Percentiles rank a stretch among this genome's conserved stretches.
Evolutionary conservation across 2,113 vertebrate genomes (phyloP).

Genomic region (Ageneiosus marmoratus): DNA sequence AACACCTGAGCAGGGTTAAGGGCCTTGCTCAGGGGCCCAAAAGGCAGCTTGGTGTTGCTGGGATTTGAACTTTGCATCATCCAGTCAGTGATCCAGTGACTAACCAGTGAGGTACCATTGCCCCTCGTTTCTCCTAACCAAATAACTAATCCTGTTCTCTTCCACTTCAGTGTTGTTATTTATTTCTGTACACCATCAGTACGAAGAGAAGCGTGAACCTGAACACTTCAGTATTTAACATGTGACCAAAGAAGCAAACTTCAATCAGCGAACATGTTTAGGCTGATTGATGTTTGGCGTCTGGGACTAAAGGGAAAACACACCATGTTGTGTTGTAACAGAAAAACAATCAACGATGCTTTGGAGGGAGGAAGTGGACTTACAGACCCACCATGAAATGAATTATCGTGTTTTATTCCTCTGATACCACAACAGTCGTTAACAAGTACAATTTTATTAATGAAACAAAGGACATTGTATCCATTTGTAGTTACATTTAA

Average conservation of each 20-base stretch:
- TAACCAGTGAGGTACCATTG: too few species aligned
- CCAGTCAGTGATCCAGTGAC: too few species aligned
- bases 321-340: not conserved
- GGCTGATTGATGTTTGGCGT: too few species aligned
- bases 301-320: not conserved
- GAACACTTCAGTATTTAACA: not conserved
- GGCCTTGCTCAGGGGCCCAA: too few species aligned
- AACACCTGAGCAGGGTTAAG: too few species aligned
- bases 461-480: not conserved
- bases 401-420: not conserved
- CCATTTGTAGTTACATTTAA: not conserved
- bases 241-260: not conserved
- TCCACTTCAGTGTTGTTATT: not conserved
- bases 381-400: not conserved
- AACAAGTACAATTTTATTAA: not conserved
- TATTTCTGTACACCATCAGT: not conserved
- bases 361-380: not conserved
- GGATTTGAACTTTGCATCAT: too few species aligned
- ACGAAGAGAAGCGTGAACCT: not conserved
- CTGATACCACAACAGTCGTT: not conserved
- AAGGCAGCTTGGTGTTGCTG: too few species aligned
- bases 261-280: not conserved
- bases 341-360: not conserved
- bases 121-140: not conserved
- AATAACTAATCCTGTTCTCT: not conserved